Conservation (phyloP, 1,140 invertebrate genomes). For the Pogonus chalceus region DNA sequence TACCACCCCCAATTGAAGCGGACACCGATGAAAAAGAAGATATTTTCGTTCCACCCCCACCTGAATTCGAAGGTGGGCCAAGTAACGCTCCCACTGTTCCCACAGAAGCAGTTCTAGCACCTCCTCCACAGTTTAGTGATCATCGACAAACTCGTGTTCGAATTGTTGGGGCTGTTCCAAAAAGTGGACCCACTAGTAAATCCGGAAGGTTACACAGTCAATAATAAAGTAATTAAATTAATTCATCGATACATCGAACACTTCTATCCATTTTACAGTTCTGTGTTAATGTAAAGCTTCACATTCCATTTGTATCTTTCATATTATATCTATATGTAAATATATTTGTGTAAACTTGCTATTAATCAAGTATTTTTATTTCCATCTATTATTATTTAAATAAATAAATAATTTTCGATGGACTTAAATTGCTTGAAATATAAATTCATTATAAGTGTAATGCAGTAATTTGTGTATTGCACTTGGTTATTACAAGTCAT, state of each 20-base stretch:
- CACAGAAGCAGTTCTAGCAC: slow-evolving; percentile 49
- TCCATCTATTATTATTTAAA: background rate
- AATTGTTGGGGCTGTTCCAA: slow-evolving; percentile 70
- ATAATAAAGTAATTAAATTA: slow-evolving; percentile 25
- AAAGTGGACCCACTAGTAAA: slow-evolving; percentile 33
- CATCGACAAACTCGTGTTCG: slow-evolving; percentile 48
- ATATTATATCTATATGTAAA: background rate
- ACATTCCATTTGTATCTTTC: background rate
- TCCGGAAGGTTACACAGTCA: slow-evolving; percentile 43
- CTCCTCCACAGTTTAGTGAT: slow-evolving; percentile 62
- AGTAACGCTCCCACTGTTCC: slow-evolving; percentile 33
- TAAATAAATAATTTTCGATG: background rate
- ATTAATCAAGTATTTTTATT: background rate
- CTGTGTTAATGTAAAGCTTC: slow-evolving; percentile 1
- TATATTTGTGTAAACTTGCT: background rate
- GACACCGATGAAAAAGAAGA: slow-evolving; percentile 57
- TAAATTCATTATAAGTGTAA: background rate
- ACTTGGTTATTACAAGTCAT: background rate
- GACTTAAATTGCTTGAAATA: background rate
- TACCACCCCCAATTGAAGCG: slow-evolving; percentile 71
- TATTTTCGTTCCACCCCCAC: slow-evolving; percentile 65
- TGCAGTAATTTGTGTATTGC: background rate
- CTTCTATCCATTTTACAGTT: background rate
- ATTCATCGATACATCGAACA: background rate
- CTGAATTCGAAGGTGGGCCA: slow-evolving; percentile 53